A percentile compares a stretch with the other conserved stretches of the same genome.
Conservation (phyloP, 2,113 vertebrate genomes). For the Microcebus tavaratra region DNA sequence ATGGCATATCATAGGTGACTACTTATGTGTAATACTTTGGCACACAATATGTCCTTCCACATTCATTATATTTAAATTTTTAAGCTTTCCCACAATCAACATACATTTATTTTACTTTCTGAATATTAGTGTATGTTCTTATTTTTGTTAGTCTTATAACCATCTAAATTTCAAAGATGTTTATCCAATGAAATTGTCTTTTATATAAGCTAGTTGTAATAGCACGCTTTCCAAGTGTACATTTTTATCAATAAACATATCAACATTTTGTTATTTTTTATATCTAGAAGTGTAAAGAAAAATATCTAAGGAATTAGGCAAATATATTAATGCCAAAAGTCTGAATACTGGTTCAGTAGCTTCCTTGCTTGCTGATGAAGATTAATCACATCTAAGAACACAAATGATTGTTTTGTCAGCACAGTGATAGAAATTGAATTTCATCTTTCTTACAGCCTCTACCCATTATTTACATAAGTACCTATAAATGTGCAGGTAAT, state of each 20-base stretch:
- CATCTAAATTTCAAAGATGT: not conserved
- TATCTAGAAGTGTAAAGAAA: not conserved
- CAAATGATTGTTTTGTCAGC: not conserved
- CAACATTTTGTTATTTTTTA: not conserved
- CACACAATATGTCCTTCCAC: not conserved
- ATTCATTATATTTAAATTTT: not conserved
- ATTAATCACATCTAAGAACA: not conserved
- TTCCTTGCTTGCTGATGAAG: not conserved
- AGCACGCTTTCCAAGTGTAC: not conserved
- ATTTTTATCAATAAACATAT: not conserved
- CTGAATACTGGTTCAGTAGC: not conserved
- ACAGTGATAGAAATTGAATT: not conserved
- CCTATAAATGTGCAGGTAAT: not conserved
- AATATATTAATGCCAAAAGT: not conserved
- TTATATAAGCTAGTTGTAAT: not conserved
- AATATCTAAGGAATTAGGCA: not conserved
- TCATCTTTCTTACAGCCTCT: not conserved
- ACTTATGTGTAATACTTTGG: not conserved
- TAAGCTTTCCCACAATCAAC: not conserved
- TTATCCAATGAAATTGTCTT: not conserved
- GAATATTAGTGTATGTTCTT: not conserved
- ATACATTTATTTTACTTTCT: not conserved
- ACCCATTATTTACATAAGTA: not conserved
- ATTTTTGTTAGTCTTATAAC: not conserved
- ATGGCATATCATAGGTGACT: accelerated